phyloP scores from a whole-genome alignment of 2,888 invertebrate species.

The Acanthosoma haemorrhoidale region DNA sequence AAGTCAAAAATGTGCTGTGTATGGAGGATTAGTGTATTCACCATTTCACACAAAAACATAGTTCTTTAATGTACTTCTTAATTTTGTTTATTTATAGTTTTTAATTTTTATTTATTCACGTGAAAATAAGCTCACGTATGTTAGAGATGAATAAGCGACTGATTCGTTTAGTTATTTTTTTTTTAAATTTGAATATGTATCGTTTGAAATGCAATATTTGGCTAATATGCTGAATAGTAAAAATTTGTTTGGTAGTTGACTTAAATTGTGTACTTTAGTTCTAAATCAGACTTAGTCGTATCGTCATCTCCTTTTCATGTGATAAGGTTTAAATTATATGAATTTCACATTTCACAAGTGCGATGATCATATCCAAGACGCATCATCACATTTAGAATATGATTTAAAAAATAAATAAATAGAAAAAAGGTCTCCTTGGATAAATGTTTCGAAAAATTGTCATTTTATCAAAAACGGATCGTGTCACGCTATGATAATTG shows the following conservation, averaged over 20 bases:
- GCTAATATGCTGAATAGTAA: not conserved
- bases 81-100: not conserved
- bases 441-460: no score
- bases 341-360: not conserved
- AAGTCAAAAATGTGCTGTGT: not conserved
- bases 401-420: not conserved
- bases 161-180: not conserved
- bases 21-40: slow-evolving; percentile 1
- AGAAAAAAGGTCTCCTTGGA: no score
- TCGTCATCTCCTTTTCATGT: not conserved
- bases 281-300: not conserved
- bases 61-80: no score
- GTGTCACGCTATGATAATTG: not conserved
- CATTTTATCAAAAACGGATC: not conserved
- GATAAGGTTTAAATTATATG: no score
- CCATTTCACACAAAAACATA: no score
- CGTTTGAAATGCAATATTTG: not conserved
- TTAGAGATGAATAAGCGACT: not conserved
- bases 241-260: not conserved
- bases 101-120: not conserved
- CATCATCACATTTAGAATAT: not conserved
- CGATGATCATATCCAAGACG: not conserved
- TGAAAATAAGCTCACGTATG: no score
- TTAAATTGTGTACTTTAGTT: not conserved
- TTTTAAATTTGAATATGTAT: not conserved